phyloP scores from a whole-genome alignment of 2,113 vertebrate genomes.

The Bombycilla garrulus region DNA sequence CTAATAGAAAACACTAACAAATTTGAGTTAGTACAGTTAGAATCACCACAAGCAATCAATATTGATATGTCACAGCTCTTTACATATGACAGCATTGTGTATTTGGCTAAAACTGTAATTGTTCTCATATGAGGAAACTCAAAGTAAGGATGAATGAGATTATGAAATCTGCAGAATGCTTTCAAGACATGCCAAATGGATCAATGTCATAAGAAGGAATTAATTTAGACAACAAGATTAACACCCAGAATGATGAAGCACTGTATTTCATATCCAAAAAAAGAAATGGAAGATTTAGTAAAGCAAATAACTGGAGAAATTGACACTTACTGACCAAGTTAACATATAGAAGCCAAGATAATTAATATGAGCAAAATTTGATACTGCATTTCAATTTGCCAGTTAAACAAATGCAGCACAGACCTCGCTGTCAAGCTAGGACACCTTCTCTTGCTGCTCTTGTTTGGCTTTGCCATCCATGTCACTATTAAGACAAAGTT shows the following conservation, averaged over 20 bases:
- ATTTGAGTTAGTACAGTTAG: neutral
- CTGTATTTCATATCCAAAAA: neutral
- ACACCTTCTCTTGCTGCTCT: neutral
- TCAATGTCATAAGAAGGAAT: neutral
- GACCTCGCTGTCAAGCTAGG: neutral
- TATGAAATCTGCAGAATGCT: neutral
- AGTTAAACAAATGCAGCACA: neutral
- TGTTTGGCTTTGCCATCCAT: neutral
- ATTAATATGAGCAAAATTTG: neutral
- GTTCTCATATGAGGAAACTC: constrained; percentile 32
- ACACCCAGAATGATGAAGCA: neutral
- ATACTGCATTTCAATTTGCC: neutral
- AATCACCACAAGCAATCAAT: neutral
- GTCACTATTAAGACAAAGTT: neutral
- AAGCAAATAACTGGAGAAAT: constrained; percentile 8
- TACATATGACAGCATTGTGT: neutral
- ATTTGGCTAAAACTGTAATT: constrained; percentile 12
- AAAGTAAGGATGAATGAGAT: neutral
- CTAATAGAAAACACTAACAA: neutral
- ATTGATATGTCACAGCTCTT: neutral
- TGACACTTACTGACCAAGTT: neutral
- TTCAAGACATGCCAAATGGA: constrained; percentile 7
- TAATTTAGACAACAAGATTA: constrained; percentile 30
- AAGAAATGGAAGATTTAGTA: neutral
- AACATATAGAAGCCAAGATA: neutral